Evolutionary conservation across 2,113 vertebrate genomes (phyloP), one percentile per base, ranked within the genome.

Genomic region (Mugil cephalus): DNA sequence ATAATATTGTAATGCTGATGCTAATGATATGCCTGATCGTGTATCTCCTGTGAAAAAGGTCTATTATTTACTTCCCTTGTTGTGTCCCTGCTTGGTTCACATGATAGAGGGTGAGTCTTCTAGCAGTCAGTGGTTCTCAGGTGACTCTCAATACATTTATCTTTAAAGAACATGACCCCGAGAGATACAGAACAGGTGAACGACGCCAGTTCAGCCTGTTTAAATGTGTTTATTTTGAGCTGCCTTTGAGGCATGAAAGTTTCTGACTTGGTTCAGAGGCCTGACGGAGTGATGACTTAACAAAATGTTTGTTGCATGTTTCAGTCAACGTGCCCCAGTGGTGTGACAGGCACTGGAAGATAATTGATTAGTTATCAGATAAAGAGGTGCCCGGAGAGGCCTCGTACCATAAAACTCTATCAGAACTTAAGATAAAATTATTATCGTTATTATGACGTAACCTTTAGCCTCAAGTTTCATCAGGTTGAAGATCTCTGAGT

Each of bases 101-200:
- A 12, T 42, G 40, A 42, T 42, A 42, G 7, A 13, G 10, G 7
- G 2, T 12, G 39, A n/a, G n/a, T n/a, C n/a, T 12, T 5, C 39
- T 42, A 13, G 39, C 11, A 13, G 40, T 12, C 40, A 42, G 14
- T 42, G 40, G 40, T 4, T 10, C 53, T 36, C 9, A 48, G 38
- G 43, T 34, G 45, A 54, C 1, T 13, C 21, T 12, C 12, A 21
- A 15, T 9, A 19, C 51, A 8, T 63, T 40, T 59, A 42, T 59
- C 40, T 64, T 21, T 6, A 6, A 17, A 17, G 21, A 45, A 39
- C 55, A 62, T 18, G 42, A 24, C 24, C 54, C 18, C 18, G 8
- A 15, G 8, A 79, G 60, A 56, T 63, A 52, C n/a, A n/a, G n/a
- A 71, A 17, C 12, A 19, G 35, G n/a, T 30, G 12, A n/a, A 54